Base-by-base conservation (phyloP, 2,113 vertebrate genomes). In the Misgurnus anguillicaudatus region DNA sequence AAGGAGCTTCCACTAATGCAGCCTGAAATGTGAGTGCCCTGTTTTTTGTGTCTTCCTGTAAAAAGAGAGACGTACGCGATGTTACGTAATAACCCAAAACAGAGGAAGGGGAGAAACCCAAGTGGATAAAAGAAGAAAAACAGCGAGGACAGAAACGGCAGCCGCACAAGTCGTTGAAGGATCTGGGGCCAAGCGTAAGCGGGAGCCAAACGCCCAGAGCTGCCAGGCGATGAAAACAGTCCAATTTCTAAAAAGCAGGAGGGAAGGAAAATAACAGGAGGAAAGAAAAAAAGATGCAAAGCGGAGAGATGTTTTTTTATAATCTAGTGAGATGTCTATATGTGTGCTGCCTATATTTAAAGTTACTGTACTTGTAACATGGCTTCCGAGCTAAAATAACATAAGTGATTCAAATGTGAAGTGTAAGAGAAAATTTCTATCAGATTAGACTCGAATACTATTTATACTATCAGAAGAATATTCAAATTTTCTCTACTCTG, bases 71-170 rank as follows among this genome's bases (percentile, higher is more conserved):
- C 75, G 39, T 69, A 77, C 63, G 71, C 10, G 17, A 67, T 61
- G 77, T 91, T 89, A 89, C 82, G 85, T 86, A 89, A 90, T 74
- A 78, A 75, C 36, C 69, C 77, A 58, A 64, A 66, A 47, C 24
- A 57, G 47, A 10, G 19, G 31, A 36, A 17, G 4, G 13, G 55
- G 57, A 17, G 70, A 48, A 72, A 81, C n/a, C 42, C 63, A 61
- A 38, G 64, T 21, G 51, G 83, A 64, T 72, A 10, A 53, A 80
- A 53, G 57, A 9, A 55, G 74, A 53, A 77, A 51, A 60, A 60
- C 60, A 17, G 36, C 47, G 4, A 63, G 64, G 47, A 65, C 19
- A 65, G 11, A 62, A 71, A 45, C 61, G 6, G 55, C 48, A 24
- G 21, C 68, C 64, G 76, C 47, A 63, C 53, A 73, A 72, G 39